Evolutionary conservation across 2,113 vertebrate genomes (phyloP), one percentile per base, ranked within the genome.

Genomic region (Zosterops borbonicus): DNA sequence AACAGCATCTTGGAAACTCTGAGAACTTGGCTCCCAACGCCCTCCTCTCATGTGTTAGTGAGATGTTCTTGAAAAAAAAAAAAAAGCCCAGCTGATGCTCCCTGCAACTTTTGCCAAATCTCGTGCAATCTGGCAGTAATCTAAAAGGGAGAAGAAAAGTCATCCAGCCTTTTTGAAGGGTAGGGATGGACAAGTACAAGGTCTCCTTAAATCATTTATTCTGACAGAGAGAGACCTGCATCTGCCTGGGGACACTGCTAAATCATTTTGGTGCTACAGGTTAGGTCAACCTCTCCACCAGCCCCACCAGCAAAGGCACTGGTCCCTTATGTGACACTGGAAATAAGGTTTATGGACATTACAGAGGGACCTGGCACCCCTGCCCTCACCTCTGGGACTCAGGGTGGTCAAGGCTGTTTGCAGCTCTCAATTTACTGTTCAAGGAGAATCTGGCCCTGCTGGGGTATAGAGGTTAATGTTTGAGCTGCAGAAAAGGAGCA

Each of bases 401-500:
- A 4, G 37, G 14, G 29, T 5, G 8, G 37, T 28, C 84, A 21
- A 22, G 42, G n/a, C 47, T 9, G 2, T 29, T n/a, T 0, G 0
- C 20, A 42, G 44, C 13, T 63, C 25, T 19, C 90, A 75, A 86
- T 96, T 89, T 74, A 46, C 62, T 64, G 82, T 65, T 52, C 69
- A 25, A 75, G 39, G 70, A 93, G 37, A 79, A 47, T 20, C 53
- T 68, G 76, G 77, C 78, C 39, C 64, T 2, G 9, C 53, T 71
- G 33, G 56, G 77, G 82, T 28, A 2, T 15, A 80, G 64, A 94
- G 69, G 84, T 47, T 59, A 92, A 74, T 73, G 62, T 31, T 78
- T 15, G 11, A 92, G 12, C 65, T 84, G 39, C 4, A 14, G 60
- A 69, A 73, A 69, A 74, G 81, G 62, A 95, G 49, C 53, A 17